These are phyloP conservation scores for Drosophila planitibia DNA, from an alignment of 2,888 invertebrate species.

Conservation along the genomic window DNA sequence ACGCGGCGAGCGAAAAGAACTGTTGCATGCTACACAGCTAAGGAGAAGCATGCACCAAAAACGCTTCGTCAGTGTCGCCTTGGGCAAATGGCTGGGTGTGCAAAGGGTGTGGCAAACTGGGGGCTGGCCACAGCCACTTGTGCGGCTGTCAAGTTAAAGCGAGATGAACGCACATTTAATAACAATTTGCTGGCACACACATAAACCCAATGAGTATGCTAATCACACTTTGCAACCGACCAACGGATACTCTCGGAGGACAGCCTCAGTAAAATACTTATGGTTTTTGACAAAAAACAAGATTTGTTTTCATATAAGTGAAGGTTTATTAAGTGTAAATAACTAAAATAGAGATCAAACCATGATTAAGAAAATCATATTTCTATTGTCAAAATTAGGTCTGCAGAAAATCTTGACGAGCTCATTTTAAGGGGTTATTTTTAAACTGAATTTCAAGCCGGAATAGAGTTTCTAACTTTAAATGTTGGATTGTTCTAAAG, in stretches of 20 bases:
- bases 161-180: constrained; percentile 53
- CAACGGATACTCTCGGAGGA: background rate
- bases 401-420: background rate
- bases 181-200: constrained; percentile 64
- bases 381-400: background rate
- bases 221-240: background rate
- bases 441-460: background rate
- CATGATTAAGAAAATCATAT: background rate
- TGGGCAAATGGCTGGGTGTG: background rate
- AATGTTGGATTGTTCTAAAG: background rate
- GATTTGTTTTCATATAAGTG: background rate
- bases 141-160: constrained; percentile 38
- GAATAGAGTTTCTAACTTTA: background rate
- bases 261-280: background rate
- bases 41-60: constrained; percentile 35
- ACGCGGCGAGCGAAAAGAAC: constrained; percentile 7
- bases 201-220: background rate
- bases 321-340: background rate
- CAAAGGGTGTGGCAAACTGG: background rate
- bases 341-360: background rate
- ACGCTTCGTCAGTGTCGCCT: constrained; percentile 12
- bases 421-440: background rate
- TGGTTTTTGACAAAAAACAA: background rate
- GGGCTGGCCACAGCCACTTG: constrained; percentile 53
- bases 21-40: constrained; percentile 51